Evolutionary conservation across 1,140 invertebrate species (phyloP), one percentile per base, ranked within the genome.

Genomic region (Cyphomyrmex costatus): DNA sequence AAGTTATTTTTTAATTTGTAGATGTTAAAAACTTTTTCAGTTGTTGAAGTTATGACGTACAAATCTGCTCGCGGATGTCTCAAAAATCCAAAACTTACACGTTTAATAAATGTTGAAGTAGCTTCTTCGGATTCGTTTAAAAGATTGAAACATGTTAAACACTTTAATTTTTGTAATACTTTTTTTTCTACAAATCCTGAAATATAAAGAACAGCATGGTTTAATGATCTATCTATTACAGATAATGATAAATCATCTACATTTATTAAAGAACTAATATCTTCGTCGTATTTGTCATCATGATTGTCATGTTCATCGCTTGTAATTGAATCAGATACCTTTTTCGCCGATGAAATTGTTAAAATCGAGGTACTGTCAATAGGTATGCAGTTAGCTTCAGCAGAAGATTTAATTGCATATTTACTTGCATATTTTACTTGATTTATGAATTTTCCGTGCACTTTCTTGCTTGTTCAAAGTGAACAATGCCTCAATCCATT

Each of bases 391-490:
- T 60, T 60, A 60, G 24, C 58, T 60, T 60, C 24, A 60, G 58
- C 58, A 27, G 58, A 60, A 60, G 24, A 60, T 60, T 60, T 60
- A 60, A 60, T 14, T n/a, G n/a, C n/a, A n/a, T n/a, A n/a, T n/a
- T n/a, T n/a, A n/a, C n/a, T n/a, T n/a, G n/a, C n/a, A n/a, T n/a
- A n/a, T n/a, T n/a, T n/a, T n/a, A n/a, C n/a, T n/a, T n/a, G n/a
- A n/a, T n/a, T n/a, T n/a, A n/a, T n/a, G n/a, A n/a, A n/a, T n/a
- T n/a, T n/a, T n/a, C n/a, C n/a, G n/a, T n/a, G n/a, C n/a, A n/a
- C n/a, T n/a, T n/a, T n/a, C n/a, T n/a, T n/a, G n/a, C n/a, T n/a
- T n/a, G n/a, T n/a, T n/a, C n/a, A n/a, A n/a, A n/a, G n/a, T n/a
- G n/a, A n/a, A n/a, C n/a, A n/a, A n/a, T n/a, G n/a, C n/a, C n/a